Percentiles rank a stretch among this genome's conserved stretches.
Evolutionary conservation across 2,113 vertebrate species (phyloP).

Genomic region (Atherinomorus stipes): DNA sequence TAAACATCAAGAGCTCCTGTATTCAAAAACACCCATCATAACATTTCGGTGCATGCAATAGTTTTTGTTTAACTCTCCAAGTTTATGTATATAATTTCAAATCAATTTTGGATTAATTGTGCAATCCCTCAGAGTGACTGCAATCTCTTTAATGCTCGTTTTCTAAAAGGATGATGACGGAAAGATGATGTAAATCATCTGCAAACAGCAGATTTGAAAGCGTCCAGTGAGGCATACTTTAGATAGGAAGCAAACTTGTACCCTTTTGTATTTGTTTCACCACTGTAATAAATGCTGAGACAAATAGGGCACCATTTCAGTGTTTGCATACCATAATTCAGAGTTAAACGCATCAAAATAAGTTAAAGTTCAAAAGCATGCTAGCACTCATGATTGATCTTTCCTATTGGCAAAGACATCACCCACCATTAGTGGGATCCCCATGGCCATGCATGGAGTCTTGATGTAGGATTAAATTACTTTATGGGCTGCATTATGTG

Average conservation of each 20-base stretch:
- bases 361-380: slow-evolving; percentile 48
- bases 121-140: slow-evolving; percentile 17
- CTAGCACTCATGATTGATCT: slow-evolving; percentile 16
- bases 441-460: slow-evolving; percentile 48
- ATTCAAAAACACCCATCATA: slow-evolving; percentile 28
- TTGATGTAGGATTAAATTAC: slow-evolving; percentile 56
- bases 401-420: slow-evolving; percentile 61
- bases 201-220: slow-evolving; percentile 4
- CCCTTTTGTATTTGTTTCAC: slow-evolving; percentile 27
- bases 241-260: slow-evolving; percentile 11
- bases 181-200: slow-evolving; percentile 17
- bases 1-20: slow-evolving; percentile 21
- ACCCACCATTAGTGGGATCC: slow-evolving; percentile 65
- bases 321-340: slow-evolving; percentile 34
- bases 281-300: slow-evolving; percentile 30
- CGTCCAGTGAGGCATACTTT: neutral
- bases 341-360: slow-evolving; percentile 42
- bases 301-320: slow-evolving; percentile 41
- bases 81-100: slow-evolving; percentile 34
- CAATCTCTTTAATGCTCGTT: neutral
- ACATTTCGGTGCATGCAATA: neutral
- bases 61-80: slow-evolving; percentile 3
- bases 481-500: slow-evolving; percentile 38
- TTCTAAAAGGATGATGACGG: slow-evolving; percentile 25
- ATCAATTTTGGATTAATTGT: slow-evolving; percentile 8